Evolutionary conservation across 2,113 vertebrate species (phyloP), one percentile per base, ranked within the genome.

Genomic region (Etheostoma spectabile): DNA sequence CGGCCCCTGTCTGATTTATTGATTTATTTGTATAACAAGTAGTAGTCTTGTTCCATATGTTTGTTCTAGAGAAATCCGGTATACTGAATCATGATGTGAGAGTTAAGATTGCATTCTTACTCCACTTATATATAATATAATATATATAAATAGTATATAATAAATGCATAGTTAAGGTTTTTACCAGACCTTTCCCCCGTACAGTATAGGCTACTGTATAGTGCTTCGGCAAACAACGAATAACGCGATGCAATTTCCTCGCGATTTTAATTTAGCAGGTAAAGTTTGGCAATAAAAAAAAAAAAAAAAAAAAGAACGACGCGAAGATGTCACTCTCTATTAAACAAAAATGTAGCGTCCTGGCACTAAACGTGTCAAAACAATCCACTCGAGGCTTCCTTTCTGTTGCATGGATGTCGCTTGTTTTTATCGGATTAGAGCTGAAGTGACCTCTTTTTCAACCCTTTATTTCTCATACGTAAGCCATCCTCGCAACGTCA

Each of bases 401-500:
- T 83, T 61, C 86, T 70, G 63, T 79, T 88, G 90, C 86, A 88
- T 92, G 86, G 86, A 83, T 56, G 15, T 84, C 2, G 38, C 8
- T 48, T 55, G 75, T 84, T 78, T 79, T 89, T 89, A 86, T 73
- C 19, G 64, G 89, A 91, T 91, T 88, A 91, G 74, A 81, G 86
- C 79, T 46, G 83, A 86, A 59, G 64, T 95, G 95, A 95, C 94
- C 95, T 94, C 86, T 93, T 94, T 95, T 89, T 95, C 92, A 95
- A 94, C 95, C 89, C 93, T 89, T 87, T 76, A 85, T 86, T 91
- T 93, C 84, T 92, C 86, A 90, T 93, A 92, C 90, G 90, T 86
- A 91, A 91, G 80, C 24, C 62, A 77, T 76, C 33, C 75, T 86
- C 53, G 82, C 69, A 59, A 90, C 80, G 79, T 78, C 79, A 95